Base-by-base conservation (phyloP, 2,797 vertebrate genomes). In the Lepilemur septentrionalis region DNA sequence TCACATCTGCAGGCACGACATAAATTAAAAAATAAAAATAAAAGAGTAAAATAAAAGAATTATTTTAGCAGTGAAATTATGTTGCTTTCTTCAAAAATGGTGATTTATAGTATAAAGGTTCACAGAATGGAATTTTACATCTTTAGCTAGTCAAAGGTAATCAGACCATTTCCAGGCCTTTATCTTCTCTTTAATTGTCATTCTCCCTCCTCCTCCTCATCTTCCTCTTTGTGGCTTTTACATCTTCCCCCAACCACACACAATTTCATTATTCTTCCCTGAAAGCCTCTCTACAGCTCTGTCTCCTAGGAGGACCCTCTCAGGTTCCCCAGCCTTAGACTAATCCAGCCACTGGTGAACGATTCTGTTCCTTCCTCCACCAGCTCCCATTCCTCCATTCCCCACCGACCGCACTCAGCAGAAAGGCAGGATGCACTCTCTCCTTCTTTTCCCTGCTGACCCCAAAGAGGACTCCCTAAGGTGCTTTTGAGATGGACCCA, bases 51-150 rank as follows among this genome's bases (percentile, higher is more conserved):
- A 38, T 38, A 38, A 38, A 38, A 38, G 38, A 38, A 38, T 78
- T 61, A 57, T 76, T 88, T 93, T 87, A 83, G 76, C n/a, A 88
- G 11, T n/a, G 38, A 88, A 78, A 87, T 81, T 84, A 32, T 43
- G 25, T 82, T 38, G 57, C 55, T 92, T 72, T 84, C 67, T 83
- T 86, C 18, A 38, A 81, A 28, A 89, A 78, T n/a, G 43, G 52
- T 67, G 30, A 41, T 80, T 87, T 84, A 18, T 11, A 70, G 48
- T 61, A n/a, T 23, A 76, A 94, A 73, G 7, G 38, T 63, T 38
- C 82, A 48, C 67, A 75, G 78, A 0, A 2, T 23, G 35, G 65
- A 81, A 85, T n/a, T 82, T 85, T 48, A 9, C 28, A 38, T 95
- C 69, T 78, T 86, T 35, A 48, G 46, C 63, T 82, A 38, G 73